Evolutionary conservation across 1,140 invertebrate species (phyloP).

Genomic region (Ceratitis capitata): DNA sequence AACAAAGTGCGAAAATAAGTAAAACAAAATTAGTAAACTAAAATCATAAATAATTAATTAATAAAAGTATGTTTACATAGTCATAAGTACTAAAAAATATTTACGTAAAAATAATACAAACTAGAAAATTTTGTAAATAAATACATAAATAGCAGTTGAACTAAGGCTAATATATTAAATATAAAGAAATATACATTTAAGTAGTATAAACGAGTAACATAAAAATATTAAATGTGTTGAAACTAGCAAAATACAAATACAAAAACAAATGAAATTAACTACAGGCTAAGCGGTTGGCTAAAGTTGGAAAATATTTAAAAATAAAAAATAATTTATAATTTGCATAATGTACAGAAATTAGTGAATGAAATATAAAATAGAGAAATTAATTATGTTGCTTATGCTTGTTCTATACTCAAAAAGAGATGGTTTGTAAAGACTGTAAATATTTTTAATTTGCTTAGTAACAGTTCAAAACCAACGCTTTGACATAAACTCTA

Average conservation of each 20-base stretch:
- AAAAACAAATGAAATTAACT: background rate
- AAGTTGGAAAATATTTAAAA: background rate
- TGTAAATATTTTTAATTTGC: too few species aligned
- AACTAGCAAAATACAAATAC: background rate
- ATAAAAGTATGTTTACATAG: too few species aligned
- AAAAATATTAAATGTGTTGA: background rate
- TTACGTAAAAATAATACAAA: too few species aligned
- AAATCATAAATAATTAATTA: too few species aligned
- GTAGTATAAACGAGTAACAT: background rate
- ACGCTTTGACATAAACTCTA: too few species aligned
- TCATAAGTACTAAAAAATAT: too few species aligned
- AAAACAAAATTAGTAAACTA: too few species aligned
- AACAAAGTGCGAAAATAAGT: too few species aligned
- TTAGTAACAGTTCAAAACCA: too few species aligned
- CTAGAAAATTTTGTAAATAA: background rate
- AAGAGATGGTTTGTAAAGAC: too few species aligned
- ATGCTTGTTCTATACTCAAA: too few species aligned
- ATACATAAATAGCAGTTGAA: background rate
- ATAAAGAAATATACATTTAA: background rate
- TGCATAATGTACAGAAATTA: background rate
- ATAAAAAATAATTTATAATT: background rate
- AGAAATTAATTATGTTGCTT: background rate
- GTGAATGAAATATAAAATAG: conserved; percentile 7
- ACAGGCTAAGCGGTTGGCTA: background rate
- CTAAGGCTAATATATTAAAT: background rate